Evolutionary conservation across 2,888 invertebrate genomes (phyloP).

Genomic region (Orthosia gothica): DNA sequence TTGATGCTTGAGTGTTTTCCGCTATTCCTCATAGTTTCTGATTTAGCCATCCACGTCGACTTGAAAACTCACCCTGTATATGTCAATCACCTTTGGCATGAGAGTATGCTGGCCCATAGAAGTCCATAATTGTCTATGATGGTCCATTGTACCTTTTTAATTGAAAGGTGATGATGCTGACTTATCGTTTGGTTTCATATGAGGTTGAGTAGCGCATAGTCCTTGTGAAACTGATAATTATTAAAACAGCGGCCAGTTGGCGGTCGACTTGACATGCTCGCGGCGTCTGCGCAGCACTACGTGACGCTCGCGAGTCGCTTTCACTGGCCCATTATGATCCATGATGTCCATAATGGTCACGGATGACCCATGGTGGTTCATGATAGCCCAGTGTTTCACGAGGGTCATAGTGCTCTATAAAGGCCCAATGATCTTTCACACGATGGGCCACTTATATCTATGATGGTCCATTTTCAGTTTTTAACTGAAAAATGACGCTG

Average conservation of each 20-base stretch:
- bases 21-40: too few species aligned
- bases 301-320: slow-evolving; percentile 94
- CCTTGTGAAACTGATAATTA: slow-evolving; percentile 98
- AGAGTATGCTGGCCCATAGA: not conserved
- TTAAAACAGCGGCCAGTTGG: slow-evolving; percentile 99
- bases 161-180: too few species aligned
- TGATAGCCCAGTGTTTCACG: not conserved
- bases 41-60: too few species aligned
- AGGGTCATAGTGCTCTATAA: too few species aligned
- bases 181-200: slow-evolving; percentile 74
- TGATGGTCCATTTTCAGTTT: not conserved
- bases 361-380: not conserved
- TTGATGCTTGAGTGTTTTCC: too few species aligned
- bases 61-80: too few species aligned
- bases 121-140: not conserved
- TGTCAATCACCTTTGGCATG: too few species aligned
- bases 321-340: too few species aligned
- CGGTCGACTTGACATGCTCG: slow-evolving; percentile 96
- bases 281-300: slow-evolving; percentile 97
- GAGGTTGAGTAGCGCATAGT: slow-evolving; percentile 98
- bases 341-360: too few species aligned
- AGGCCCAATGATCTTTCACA: not conserved
- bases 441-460: not conserved
- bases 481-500: too few species aligned
- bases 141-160: too few species aligned